Evolutionary conservation across 2,888 invertebrate genomes (phyloP).

Genomic region (Callyntrura sp.): DNA sequence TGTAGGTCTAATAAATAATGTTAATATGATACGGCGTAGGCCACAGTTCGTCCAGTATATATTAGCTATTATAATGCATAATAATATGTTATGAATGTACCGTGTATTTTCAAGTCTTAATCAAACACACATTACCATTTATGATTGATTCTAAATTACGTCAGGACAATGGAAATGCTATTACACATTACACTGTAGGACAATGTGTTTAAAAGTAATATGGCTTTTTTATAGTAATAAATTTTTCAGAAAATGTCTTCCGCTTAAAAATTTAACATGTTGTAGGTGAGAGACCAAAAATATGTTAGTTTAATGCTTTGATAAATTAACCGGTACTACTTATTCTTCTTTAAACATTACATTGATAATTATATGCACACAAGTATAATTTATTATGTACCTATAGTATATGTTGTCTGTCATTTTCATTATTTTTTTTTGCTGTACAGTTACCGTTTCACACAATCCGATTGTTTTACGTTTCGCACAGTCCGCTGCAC

Average conservation of each 20-base stretch:
- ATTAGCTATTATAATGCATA: neutral
- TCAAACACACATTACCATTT: neutral
- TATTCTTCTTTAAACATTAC: neutral
- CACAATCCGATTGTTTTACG: neutral
- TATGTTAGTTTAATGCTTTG: neutral
- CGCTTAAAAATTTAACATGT: constrained; percentile 65
- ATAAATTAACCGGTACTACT: neutral
- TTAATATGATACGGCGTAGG: neutral
- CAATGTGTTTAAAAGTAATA: constrained; percentile 10
- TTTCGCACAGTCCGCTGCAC: neutral
- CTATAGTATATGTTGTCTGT: neutral
- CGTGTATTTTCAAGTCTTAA: neutral
- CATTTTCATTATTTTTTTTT: neutral
- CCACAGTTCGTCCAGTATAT: neutral
- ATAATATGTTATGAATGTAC: neutral
- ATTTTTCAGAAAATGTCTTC: constrained; percentile 44
- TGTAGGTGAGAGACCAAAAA: constrained; percentile 67
- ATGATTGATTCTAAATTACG: neutral
- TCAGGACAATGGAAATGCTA: neutral
- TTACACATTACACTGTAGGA: neutral
- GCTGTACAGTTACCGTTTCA: neutral
- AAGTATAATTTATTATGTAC: too few relatives aligned
- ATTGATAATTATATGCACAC: too few relatives aligned
- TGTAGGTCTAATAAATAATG: neutral
- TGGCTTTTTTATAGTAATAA: constrained; percentile 4